Percentiles rank a stretch among this genome's conserved stretches.
phyloP scores from a whole-genome alignment of 2,888 invertebrate genomes.

The Tenthredo scrophulariae region DNA sequence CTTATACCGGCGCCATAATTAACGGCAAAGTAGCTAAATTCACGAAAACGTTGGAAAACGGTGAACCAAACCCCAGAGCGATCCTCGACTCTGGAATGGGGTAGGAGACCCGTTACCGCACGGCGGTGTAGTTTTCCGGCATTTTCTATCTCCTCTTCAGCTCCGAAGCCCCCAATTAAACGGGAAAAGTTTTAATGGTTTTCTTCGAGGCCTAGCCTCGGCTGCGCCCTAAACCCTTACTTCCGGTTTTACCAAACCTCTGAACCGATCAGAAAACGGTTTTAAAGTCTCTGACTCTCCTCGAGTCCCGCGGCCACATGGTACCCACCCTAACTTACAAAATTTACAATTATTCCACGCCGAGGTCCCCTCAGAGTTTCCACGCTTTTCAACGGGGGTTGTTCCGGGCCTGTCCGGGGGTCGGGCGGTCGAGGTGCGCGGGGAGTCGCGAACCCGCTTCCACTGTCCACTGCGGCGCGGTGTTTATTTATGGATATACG shows the following conservation, averaged over 20 bases:
- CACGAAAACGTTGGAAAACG: constrained; percentile 37
- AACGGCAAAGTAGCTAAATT: constrained; percentile 57
- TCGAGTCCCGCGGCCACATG: neutral
- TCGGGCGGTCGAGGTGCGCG: neutral
- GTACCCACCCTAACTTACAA: neutral
- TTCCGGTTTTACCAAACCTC: constrained; percentile 10
- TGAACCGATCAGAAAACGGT: constrained; percentile 15
- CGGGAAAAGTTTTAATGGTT: constrained; percentile 44
- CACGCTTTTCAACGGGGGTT: neutral
- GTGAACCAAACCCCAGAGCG: constrained; percentile 17
- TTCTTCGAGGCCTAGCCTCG: neutral
- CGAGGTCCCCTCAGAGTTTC: neutral
- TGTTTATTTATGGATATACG: constrained; percentile 55
- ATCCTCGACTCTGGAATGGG: neutral
- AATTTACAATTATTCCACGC: constrained; percentile 18
- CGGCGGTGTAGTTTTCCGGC: constrained; percentile 20
- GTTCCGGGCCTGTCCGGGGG: neutral
- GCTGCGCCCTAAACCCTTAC: neutral
- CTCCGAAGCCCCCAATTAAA: constrained; percentile 33
- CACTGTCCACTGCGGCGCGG: constrained; percentile 27
- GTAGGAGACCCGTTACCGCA: neutral
- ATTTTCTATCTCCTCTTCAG: constrained; percentile 20
- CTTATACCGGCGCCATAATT: constrained; percentile 63
- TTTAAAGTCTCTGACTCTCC: neutral
- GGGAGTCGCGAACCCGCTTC: neutral